A percentile compares a stretch with the other conserved stretches of the same genome.
These are phyloP conservation scores for Pantherophis vulpinus DNA, from an alignment of 2,797 vertebrate genomes.

Conservation along the genomic window DNA sequence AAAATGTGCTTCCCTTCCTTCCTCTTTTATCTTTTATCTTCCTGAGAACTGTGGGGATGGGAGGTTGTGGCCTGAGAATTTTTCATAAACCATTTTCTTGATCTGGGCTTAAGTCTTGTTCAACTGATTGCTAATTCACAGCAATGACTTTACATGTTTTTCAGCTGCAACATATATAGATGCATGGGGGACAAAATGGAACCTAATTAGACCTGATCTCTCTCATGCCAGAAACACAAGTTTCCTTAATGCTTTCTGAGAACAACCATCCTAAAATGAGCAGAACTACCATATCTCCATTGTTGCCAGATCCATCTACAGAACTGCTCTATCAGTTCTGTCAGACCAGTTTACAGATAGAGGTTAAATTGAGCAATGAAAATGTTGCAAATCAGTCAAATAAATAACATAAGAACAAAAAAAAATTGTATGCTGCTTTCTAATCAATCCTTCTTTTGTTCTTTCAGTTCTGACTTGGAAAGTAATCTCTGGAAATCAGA, in stretches of 20 bases:
- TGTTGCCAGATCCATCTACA: not conserved
- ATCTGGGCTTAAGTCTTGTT: not conserved
- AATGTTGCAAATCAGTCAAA: not conserved
- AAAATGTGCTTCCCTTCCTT: not conserved
- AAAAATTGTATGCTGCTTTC: not conserved
- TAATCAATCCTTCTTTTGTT: not conserved
- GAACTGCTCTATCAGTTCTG: not conserved
- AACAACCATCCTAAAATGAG: not conserved
- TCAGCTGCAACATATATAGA: not conserved
- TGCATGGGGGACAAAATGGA: not conserved
- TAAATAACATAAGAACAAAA: not conserved
- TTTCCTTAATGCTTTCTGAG: not conserved
- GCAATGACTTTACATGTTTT: not conserved
- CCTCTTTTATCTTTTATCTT: not conserved
- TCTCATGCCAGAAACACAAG: not conserved
- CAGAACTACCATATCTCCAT: not conserved
- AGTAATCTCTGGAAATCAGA: not conserved
- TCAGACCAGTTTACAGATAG: not conserved
- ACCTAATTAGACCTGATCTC: not conserved
- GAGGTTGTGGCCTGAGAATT: not conserved
- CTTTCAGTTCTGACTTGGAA: not conserved
- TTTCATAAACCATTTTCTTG: not conserved
- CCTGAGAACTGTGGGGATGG: not conserved
- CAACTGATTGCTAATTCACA: not conserved
- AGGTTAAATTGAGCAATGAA: not conserved